phyloP scores from a whole-genome alignment of 2,113 vertebrate genomes.

The Delphinapterus leucas region DNA sequence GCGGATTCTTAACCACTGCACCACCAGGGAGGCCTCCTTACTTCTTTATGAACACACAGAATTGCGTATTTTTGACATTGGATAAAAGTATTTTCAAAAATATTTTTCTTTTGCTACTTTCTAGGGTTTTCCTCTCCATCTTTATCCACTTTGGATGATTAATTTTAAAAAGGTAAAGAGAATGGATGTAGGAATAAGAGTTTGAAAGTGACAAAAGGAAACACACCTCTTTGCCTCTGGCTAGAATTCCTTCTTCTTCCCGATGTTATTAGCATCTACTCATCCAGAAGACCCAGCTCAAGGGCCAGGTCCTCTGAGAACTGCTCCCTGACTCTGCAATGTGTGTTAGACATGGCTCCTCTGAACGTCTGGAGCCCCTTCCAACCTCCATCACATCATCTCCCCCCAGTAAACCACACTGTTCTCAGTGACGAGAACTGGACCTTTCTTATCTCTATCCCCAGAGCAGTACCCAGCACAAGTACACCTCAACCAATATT shows the following conservation, averaged over 20 bases:
- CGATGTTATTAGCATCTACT: neutral
- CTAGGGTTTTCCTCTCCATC: neutral
- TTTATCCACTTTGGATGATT: neutral
- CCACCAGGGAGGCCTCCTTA: no score
- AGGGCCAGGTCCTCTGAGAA: neutral
- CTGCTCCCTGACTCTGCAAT: neutral
- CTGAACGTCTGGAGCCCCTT: neutral
- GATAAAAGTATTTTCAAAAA: neutral
- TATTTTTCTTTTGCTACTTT: neutral
- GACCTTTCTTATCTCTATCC: neutral
- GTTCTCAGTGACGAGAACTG: neutral
- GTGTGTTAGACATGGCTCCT: neutral
- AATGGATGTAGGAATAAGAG: neutral
- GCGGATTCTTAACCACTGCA: no score
- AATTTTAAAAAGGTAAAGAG: neutral
- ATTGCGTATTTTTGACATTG: neutral
- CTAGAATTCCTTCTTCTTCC: neutral
- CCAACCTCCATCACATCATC: fast-evolving
- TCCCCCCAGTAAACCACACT: neutral
- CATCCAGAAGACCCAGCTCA: neutral
- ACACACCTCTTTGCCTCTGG: neutral
- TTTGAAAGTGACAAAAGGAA: neutral
- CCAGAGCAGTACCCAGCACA: neutral
- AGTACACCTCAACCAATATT: neutral
- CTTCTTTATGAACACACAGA: neutral